Evolutionary conservation across 2,888 invertebrate genomes (phyloP).

Genomic region (Dusona sp.): DNA sequence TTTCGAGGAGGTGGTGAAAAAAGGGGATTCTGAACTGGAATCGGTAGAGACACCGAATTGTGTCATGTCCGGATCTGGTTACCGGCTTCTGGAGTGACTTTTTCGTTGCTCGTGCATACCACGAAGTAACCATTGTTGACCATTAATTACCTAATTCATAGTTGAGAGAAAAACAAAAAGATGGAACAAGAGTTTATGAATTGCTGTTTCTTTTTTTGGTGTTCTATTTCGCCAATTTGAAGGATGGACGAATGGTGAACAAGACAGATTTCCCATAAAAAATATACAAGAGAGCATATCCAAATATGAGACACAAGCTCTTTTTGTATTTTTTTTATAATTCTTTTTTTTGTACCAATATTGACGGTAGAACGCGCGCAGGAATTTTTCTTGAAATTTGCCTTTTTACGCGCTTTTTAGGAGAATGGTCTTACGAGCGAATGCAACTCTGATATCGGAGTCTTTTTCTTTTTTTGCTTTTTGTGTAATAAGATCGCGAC

Average conservation of each 20-base stretch:
- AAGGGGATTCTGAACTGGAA: slow-evolving; percentile 62
- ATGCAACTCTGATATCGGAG: slow-evolving; percentile 37
- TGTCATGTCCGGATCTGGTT: slow-evolving; percentile 62
- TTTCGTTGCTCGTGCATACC: slow-evolving; percentile 43
- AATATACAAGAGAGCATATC: not conserved
- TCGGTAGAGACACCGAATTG: slow-evolving; percentile 60
- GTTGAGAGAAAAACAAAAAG: slow-evolving; percentile 55
- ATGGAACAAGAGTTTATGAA: slow-evolving; percentile 76
- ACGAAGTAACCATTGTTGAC: slow-evolving; percentile 57
- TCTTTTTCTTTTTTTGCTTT: not conserved
- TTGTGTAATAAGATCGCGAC: slow-evolving; percentile 35
- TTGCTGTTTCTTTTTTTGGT: slow-evolving; percentile 30
- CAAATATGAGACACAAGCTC: not conserved
- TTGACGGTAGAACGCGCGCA: slow-evolving; percentile 44
- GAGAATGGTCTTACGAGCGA: slow-evolving; percentile 41
- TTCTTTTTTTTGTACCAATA: not conserved
- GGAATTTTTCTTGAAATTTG: slow-evolving; percentile 19
- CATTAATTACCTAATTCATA: slow-evolving; percentile 62
- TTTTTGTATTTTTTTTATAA: not conserved
- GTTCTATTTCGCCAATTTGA: slow-evolving; percentile 42
- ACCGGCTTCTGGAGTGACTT: slow-evolving; percentile 62
- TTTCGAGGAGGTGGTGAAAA: slow-evolving; percentile 66
- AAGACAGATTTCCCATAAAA: slow-evolving; percentile 57
- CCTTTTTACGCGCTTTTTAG: slow-evolving; percentile 45
- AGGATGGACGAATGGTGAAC: slow-evolving; percentile 41